These are phyloP conservation scores for Elmis aenea DNA, from an alignment of 2,888 invertebrate genomes.

Conservation along the genomic window DNA sequence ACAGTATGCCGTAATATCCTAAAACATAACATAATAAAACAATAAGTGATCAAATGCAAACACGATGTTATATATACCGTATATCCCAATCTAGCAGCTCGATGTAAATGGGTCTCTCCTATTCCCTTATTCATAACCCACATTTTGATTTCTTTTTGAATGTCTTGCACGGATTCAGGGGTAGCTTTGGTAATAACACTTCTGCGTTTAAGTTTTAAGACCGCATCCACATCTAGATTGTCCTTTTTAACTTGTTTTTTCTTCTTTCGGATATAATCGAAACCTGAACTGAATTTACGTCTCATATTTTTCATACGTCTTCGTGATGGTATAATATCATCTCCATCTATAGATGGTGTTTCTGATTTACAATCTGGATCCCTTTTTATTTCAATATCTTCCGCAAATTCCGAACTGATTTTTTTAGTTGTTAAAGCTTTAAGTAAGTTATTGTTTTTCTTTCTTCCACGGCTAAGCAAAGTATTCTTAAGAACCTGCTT, in stretches of 20 bases:
- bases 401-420: constrained; percentile 21
- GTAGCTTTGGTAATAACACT: constrained; percentile 49
- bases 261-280: constrained; percentile 86
- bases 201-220: constrained; percentile 48
- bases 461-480: constrained; percentile 28
- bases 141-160: constrained; percentile 78
- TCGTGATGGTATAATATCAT: constrained; percentile 40
- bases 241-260: constrained; percentile 67
- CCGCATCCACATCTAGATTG: constrained; percentile 27
- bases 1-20: constrained; percentile 89
- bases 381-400: constrained; percentile 36
- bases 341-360: constrained; percentile 40
- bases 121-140: constrained; percentile 93
- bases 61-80: constrained; percentile 56
- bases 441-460: constrained; percentile 29
- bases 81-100: constrained; percentile 85
- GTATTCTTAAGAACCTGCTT: constrained; percentile 32
- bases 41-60: constrained; percentile 3
- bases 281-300: constrained; percentile 75
- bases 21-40: constrained; percentile 23
- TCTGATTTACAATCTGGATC: constrained; percentile 40
- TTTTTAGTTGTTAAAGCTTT: constrained; percentile 32
- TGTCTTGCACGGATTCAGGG: constrained; percentile 68
- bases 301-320: constrained; percentile 62
- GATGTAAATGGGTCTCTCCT: constrained; percentile 88